Percentiles rank a stretch among this genome's conserved stretches.
These are phyloP conservation scores for Drosophila kanekoi DNA, from an alignment of 2,888 invertebrate genomes.

Conservation along the genomic window DNA sequence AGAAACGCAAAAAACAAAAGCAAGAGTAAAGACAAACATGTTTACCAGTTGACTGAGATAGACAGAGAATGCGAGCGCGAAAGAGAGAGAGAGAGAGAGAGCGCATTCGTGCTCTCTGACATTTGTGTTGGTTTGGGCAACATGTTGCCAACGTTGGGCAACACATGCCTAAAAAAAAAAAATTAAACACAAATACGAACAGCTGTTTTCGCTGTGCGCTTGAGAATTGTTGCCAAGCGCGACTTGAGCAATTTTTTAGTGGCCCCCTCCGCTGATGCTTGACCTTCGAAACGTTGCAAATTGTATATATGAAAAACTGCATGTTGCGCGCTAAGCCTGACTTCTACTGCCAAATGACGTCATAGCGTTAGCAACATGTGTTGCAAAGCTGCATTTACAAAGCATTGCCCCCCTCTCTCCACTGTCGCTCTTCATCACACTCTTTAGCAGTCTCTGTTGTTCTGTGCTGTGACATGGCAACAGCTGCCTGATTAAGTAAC, in stretches of 20 bases:
- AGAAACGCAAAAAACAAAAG: conserved; percentile 77
- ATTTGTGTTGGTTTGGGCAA: conserved; percentile 42
- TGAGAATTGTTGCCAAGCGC: conserved; percentile 56
- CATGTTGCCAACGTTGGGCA: conserved; percentile 56
- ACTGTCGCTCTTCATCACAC: not conserved
- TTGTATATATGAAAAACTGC: conserved; percentile 3
- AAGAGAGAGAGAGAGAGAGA: conserved; percentile 8
- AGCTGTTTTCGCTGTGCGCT: conserved; percentile 54
- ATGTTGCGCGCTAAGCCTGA: conserved; percentile 49
- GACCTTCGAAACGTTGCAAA: conserved; percentile 44
- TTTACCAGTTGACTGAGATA: conserved; percentile 46
- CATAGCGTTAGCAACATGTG: conserved; percentile 65
- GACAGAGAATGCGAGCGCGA: conserved; percentile 8
- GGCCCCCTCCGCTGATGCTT: conserved; percentile 16
- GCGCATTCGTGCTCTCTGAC: conserved; percentile 20
- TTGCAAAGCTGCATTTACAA: conserved; percentile 19
- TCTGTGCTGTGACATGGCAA: conserved; percentile 46
- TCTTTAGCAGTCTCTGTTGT: not conserved
- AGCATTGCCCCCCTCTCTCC: conserved; percentile 22
- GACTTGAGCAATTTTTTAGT: conserved; percentile 37
- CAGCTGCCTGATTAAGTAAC: conserved; percentile 72
- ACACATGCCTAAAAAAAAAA: conserved; percentile 48
- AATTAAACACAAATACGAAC: conserved; percentile 40
- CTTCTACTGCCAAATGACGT: conserved; percentile 59
- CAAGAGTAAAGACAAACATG: conserved; percentile 79